Evolutionary conservation across 2,113 vertebrate genomes (phyloP), one percentile per base, ranked within the genome.

Genomic region (Hypomesus transpacificus): DNA sequence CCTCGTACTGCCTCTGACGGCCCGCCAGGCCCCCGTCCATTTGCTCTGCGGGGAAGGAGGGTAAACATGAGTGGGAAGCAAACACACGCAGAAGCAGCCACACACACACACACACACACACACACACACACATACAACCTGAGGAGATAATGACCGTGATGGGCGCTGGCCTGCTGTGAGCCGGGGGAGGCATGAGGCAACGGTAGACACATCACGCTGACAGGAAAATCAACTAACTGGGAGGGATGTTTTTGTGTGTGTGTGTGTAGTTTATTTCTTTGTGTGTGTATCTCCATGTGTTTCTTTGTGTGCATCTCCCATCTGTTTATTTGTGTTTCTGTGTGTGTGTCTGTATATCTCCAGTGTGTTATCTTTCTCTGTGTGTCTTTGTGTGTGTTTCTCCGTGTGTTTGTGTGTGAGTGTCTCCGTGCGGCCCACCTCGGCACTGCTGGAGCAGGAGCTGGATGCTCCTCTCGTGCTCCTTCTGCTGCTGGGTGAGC

Each of bases 401-500:
- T 46, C 39, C 39, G 39, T 46, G 39, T 46, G 39, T 46, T 5
- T 46, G 39, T 46, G 14, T 26, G 20, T 71, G n/a, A 6, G 28
- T 34, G 31, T 28, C 7, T 17, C 8, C 57, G 5, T 51, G 52
- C 51, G 22, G 53, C 21, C 11, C 79, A 96, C 96, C 96, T 74
- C 92, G 90, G 80, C 94, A 96, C 87, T 98, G 96, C 85, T 96
- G 95, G 56, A 98, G 91, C 62, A 99, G 86, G 14, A 98, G 85
- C 89, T 98, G 97, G 3, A 96, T 64, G 17, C 89, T 94, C 85
- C 94, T 93, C 82, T 98, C 94, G 0, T 98, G 96, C n/a, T 97
- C 96, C 83, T 96, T 94, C 91, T 99, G 96, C 89, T 97, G 96
- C 77, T 95, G 90, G 0, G 96, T 99, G 75, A 99, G 95, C 66